Evolutionary conservation across 2,797 vertebrate species (phyloP).

Genomic region (Sparus aurata): DNA sequence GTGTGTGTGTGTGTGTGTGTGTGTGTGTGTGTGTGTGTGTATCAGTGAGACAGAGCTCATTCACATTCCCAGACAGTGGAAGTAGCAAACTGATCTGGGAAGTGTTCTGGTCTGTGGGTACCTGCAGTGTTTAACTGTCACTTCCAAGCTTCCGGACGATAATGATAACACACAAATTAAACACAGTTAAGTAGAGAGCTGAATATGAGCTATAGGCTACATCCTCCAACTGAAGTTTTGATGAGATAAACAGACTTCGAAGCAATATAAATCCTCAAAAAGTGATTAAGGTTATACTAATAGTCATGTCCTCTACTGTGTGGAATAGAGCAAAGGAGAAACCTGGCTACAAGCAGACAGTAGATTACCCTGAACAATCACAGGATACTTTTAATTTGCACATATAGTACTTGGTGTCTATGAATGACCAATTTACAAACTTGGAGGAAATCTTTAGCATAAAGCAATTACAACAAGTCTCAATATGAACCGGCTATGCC

Average conservation of each 20-base stretch:
- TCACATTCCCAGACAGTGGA: constrained; percentile 81
- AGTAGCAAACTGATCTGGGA: constrained; percentile 67
- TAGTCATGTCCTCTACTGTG: background rate
- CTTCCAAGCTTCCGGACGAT: constrained; percentile 46
- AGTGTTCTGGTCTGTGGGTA: constrained; percentile 50
- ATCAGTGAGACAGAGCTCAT: constrained; percentile 52
- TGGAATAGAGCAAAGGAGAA: background rate
- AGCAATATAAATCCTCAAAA: constrained; percentile 12
- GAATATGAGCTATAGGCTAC: constrained; percentile 10
- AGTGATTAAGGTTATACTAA: constrained; percentile 7
- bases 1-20: constrained; percentile 37
- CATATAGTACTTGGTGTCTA: background rate
- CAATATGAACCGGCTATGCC: too few relatives aligned
- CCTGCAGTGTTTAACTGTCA: constrained; percentile 76
- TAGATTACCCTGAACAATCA: background rate
- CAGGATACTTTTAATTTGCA: background rate
- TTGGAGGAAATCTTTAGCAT: background rate
- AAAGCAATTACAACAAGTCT: background rate
- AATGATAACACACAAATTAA: constrained; percentile 54
- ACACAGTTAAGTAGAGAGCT: constrained; percentile 26
- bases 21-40: constrained; percentile 38
- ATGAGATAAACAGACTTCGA: constrained; percentile 20
- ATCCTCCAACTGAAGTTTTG: constrained; percentile 19
- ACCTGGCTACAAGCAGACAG: background rate
- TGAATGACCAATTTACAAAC: background rate